Conservation (phyloP, 2,113 vertebrate species). For the Orcinus orca region DNA sequence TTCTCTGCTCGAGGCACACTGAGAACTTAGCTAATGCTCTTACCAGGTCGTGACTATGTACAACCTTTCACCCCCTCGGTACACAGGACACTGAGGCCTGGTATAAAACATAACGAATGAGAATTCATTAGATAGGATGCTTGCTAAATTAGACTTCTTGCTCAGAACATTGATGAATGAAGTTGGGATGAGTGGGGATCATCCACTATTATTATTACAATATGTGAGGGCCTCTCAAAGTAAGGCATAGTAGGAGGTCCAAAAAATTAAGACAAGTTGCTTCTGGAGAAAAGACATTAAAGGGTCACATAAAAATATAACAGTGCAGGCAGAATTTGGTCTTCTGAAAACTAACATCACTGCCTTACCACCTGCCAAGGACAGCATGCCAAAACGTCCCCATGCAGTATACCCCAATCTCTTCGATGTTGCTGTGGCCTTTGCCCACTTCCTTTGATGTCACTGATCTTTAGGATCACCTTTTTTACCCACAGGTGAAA, state of each 20-base stretch:
- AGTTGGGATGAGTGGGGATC: too few species aligned
- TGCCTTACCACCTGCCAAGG: background rate
- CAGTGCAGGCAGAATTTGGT: background rate
- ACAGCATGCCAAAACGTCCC: background rate
- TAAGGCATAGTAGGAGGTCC: background rate
- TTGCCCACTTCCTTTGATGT: background rate
- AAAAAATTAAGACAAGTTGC: background rate
- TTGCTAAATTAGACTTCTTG: background rate
- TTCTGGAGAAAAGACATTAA: background rate
- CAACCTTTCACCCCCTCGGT: background rate
- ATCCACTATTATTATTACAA: background rate
- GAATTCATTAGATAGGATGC: background rate
- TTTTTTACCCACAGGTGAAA: background rate
- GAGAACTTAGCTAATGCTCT: background rate
- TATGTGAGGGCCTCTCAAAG: background rate
- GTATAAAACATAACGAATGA: background rate
- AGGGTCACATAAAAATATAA: background rate
- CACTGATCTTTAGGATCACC: background rate
- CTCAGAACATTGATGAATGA: background rate
- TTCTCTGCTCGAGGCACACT: background rate
- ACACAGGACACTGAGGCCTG: background rate
- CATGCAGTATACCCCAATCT: background rate
- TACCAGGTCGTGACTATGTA: too few species aligned
- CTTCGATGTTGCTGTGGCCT: background rate
- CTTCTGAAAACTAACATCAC: background rate